Evolutionary conservation across 2,113 vertebrate genomes (phyloP).

Genomic region (Mormoops blainvillei): DNA sequence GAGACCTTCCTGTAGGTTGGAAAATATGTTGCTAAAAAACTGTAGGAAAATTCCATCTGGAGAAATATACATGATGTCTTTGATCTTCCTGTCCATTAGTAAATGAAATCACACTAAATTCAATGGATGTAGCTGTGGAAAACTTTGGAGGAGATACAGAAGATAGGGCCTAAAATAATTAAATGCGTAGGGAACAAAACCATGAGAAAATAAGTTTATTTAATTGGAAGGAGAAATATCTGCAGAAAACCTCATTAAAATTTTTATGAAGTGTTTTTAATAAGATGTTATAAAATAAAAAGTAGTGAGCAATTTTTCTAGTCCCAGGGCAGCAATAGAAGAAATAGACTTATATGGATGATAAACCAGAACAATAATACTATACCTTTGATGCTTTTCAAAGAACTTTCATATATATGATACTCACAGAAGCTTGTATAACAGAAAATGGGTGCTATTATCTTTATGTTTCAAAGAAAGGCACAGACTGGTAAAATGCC

Average conservation of each 20-base stretch:
- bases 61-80: not conserved
- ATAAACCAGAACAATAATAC: not conserved
- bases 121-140: not conserved
- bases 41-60: not conserved
- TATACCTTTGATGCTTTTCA: not conserved
- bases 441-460: not conserved
- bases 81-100: not conserved
- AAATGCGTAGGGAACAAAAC: not conserved
- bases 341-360: not conserved
- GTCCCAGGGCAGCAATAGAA: not conserved
- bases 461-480: not conserved
- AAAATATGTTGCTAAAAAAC: not conserved
- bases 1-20: not conserved
- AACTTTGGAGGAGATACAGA: not conserved
- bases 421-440: not conserved
- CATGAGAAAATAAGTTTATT: not conserved
- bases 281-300: slow-evolving; percentile 34
- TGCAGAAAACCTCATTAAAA: slow-evolving; percentile 20
- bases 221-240: slow-evolving; percentile 20
- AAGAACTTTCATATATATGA: not conserved
- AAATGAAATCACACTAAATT: not conserved
- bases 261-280: slow-evolving; percentile 22
- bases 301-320: not conserved
- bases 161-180: not conserved
- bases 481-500: not conserved